phyloP scores from a whole-genome alignment of 2,113 vertebrate genomes.

The Pluvianellus socialis region DNA sequence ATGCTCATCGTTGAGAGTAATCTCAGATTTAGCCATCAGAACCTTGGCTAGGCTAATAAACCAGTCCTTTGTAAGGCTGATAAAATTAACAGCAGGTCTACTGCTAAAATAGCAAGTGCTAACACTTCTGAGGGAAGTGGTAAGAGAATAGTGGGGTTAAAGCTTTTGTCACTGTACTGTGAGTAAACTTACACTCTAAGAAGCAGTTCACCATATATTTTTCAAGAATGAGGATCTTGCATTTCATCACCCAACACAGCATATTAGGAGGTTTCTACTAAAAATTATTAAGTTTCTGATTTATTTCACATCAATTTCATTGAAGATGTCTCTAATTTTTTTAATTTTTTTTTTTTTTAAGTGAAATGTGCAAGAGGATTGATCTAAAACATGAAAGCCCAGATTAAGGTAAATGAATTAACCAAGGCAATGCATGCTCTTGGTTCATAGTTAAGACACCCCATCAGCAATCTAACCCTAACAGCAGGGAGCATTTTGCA shows the following conservation, averaged over 20 bases:
- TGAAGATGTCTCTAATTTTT: not conserved
- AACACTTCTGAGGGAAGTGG: not conserved
- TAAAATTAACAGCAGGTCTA: not conserved
- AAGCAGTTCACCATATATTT: not conserved
- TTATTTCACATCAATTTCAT: not conserved
- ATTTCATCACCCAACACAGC: not conserved
- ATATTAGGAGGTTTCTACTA: not conserved
- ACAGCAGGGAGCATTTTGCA: not conserved
- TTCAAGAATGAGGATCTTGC: not conserved
- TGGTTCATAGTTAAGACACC: not conserved
- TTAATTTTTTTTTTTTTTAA: not conserved
- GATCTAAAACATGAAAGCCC: not conserved
- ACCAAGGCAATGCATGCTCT: not conserved
- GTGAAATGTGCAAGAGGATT: not conserved
- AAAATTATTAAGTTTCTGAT: not conserved
- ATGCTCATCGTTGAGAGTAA: rapidly evolving
- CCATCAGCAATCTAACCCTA: not conserved
- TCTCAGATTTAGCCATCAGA: not conserved
- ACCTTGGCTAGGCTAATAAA: not conserved
- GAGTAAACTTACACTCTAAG: not conserved
- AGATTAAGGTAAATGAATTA: not conserved
- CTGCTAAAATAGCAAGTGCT: not conserved
- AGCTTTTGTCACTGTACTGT: not conserved
- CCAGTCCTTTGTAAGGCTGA: not conserved
- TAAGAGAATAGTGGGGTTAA: not conserved